Conservation (phyloP, 2,888 invertebrate species). For the Ectemnius cavifrons region DNA sequence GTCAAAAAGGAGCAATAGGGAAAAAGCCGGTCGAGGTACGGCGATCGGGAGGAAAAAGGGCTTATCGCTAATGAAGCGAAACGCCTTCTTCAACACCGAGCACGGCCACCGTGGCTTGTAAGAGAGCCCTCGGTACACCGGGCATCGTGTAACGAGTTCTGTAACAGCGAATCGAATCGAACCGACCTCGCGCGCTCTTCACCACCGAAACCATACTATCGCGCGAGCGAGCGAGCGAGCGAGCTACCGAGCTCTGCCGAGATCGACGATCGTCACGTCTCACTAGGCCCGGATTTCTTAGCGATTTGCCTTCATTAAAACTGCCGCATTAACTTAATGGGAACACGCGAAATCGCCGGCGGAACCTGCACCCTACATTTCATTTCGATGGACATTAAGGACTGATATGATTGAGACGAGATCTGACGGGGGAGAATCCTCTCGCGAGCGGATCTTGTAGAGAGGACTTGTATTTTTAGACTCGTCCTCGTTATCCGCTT, state of each 20-base stretch:
- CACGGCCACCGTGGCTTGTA: conserved; percentile 63
- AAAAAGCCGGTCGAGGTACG: conserved; percentile 56
- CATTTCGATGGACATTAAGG: too few relatives aligned
- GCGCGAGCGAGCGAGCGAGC: too few relatives aligned
- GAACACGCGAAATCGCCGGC: not conserved
- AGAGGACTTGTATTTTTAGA: too few relatives aligned
- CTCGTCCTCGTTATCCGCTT: too few relatives aligned
- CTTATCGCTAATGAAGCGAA: conserved; percentile 72
- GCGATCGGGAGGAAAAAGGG: conserved; percentile 60
- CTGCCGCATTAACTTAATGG: conserved; percentile 18
- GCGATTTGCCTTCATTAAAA: conserved; percentile 44
- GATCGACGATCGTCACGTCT: conserved; percentile 56
- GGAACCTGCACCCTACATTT: not conserved
- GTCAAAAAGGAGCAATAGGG: conserved; percentile 58
- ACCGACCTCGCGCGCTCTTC: conserved; percentile 34
- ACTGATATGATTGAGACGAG: not conserved
- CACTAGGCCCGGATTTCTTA: conserved; percentile 32
- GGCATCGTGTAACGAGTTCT: conserved; percentile 65
- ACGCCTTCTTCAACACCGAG: conserved; percentile 67
- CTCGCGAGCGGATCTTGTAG: not conserved
- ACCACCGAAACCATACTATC: not conserved
- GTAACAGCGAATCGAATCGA: conserved; percentile 67
- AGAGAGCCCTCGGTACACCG: conserved; percentile 61
- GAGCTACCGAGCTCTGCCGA: not conserved
- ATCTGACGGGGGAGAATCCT: not conserved